phyloP scores from a whole-genome alignment of 2,113 vertebrate genomes.

The Thomomys bottae region DNA sequence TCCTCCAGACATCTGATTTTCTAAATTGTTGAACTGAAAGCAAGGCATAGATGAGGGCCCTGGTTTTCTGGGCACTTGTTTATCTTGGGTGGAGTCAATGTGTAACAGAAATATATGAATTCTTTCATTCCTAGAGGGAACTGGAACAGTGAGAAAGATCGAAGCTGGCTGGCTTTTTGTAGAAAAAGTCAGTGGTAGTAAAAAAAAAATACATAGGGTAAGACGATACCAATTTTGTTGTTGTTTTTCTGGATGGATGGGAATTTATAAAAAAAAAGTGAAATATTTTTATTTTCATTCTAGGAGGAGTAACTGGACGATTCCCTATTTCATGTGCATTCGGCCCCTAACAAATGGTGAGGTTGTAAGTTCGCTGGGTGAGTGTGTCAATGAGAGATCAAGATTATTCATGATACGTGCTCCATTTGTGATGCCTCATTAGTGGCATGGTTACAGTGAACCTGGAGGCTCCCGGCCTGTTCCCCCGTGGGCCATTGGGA shows the following conservation, averaged over 20 bases:
- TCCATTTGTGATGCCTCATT: slow-evolving; percentile 88
- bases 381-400: slow-evolving; percentile 88
- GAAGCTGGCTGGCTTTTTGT: slow-evolving; percentile 87
- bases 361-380: slow-evolving; percentile 82
- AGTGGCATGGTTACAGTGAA: slow-evolving; percentile 82
- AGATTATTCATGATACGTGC: slow-evolving; percentile 86
- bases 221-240: slow-evolving; percentile 26
- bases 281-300: slow-evolving; percentile 67
- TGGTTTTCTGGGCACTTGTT: slow-evolving; percentile 81
- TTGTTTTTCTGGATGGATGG: slow-evolving; percentile 82
- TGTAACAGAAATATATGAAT: slow-evolving; percentile 84
- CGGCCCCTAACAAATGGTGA: slow-evolving; percentile 84
- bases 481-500: slow-evolving; percentile 84
- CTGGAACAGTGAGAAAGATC: slow-evolving; percentile 87
- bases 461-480: slow-evolving; percentile 78
- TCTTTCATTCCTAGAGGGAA: slow-evolving; percentile 84
- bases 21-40: slow-evolving; percentile 51
- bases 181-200: slow-evolving; percentile 82
- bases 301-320: slow-evolving; percentile 75
- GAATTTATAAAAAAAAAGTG: slow-evolving; percentile 78
- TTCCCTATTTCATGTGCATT: slow-evolving; percentile 78
- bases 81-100: slow-evolving; percentile 84
- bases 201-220: slow-evolving; percentile 82
- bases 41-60: background rate
- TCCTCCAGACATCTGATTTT: slow-evolving; percentile 73